A percentile compares a stretch with the other conserved stretches of the same genome.
Conservation (phyloP, 2,888 invertebrate genomes). For the Taenaris catops region DNA sequence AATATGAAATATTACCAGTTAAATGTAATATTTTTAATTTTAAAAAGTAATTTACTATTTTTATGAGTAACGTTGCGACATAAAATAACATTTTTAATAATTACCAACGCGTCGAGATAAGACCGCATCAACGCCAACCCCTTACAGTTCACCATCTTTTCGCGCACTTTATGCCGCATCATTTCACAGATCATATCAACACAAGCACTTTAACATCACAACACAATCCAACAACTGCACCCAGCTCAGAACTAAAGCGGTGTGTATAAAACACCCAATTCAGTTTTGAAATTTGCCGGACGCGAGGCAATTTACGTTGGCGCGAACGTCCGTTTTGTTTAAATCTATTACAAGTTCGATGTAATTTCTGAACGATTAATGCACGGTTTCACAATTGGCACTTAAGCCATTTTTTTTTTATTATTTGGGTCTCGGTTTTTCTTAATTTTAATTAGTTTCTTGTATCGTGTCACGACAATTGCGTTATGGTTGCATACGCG, state of each 20-base stretch:
- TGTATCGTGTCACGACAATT: too few species aligned
- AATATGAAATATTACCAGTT: too few species aligned
- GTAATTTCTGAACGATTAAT: constrained; percentile 25
- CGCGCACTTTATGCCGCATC: constrained; percentile 59
- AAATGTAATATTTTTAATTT: neutral
- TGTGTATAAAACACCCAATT: constrained; percentile 41
- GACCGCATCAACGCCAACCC: constrained; percentile 60
- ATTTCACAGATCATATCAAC: constrained; percentile 68
- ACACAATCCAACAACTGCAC: constrained; percentile 33
- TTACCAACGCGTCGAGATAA: constrained; percentile 63
- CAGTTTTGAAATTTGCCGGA: constrained; percentile 61
- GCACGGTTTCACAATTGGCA: constrained; percentile 17
- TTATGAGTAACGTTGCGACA: too few species aligned
- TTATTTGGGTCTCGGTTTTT: too few species aligned
- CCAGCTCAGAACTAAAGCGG: constrained; percentile 33
- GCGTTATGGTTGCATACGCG: too few species aligned
- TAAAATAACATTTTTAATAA: too few species aligned
- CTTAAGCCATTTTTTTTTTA: too few species aligned
- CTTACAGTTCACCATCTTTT: constrained; percentile 63
- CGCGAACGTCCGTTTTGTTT: constrained; percentile 29
- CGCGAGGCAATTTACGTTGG: constrained; percentile 43
- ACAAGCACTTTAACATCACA: constrained; percentile 18
- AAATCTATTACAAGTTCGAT: constrained; percentile 24
- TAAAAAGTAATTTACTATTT: neutral
- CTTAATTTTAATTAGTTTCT: too few species aligned